These are phyloP conservation scores for Octopus sinensis DNA, from an alignment of 1,140 invertebrate species.

Conservation along the genomic window DNA sequence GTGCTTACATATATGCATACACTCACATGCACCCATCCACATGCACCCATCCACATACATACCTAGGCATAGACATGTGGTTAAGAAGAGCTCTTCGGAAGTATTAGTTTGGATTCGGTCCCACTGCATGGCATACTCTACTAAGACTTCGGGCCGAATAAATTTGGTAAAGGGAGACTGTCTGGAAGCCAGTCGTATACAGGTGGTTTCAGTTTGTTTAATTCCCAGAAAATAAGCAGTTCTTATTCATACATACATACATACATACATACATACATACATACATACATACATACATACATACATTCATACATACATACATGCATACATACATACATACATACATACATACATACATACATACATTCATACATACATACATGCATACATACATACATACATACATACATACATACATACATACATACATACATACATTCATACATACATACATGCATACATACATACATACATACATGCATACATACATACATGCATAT, in stretches of 20 bases:
- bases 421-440: slow-evolving; percentile 22
- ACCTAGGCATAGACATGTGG: too few species aligned
- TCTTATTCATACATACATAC: slow-evolving; percentile 6
- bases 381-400: slow-evolving; percentile 20
- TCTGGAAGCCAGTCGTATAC: too few species aligned
- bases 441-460: slow-evolving; percentile 22
- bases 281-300: slow-evolving; percentile 12
- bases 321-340: slow-evolving; percentile 5
- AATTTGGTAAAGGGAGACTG: too few species aligned
- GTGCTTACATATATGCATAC: too few species aligned
- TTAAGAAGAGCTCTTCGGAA: too few species aligned
- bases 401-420: slow-evolving; percentile 9
- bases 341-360: slow-evolving; percentile 11
- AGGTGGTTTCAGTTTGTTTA: too few species aligned
- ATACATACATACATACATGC: slow-evolving; percentile 21
- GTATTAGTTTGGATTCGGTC: too few species aligned
- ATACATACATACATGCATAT: not conserved
- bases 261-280: slow-evolving; percentile 21
- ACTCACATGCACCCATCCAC: too few species aligned
- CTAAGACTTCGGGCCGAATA: too few species aligned
- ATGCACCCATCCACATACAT: too few species aligned
- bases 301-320: slow-evolving; percentile 8
- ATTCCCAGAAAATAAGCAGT: too few species aligned
- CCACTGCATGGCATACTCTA: too few species aligned
- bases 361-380: slow-evolving; percentile 9